Evolutionary conservation across 2,797 vertebrate genomes (phyloP), one percentile per base, ranked within the genome.

Genomic region (Discoglossus pictus): DNA sequence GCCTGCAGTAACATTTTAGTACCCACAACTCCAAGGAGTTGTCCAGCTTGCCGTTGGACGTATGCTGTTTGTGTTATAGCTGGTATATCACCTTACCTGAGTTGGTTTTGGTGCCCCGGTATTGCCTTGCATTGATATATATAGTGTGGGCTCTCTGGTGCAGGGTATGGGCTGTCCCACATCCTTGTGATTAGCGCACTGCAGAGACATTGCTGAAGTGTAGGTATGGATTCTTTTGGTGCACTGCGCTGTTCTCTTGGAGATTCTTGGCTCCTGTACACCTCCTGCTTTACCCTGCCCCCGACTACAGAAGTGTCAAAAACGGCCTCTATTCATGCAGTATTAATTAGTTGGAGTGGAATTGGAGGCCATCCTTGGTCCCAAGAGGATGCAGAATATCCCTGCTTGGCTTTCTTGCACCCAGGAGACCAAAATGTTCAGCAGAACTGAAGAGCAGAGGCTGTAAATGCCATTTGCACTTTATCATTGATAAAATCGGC

Each of bases 251-350:
- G 35, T 51, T 42, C 68, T 43, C 23, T 63, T 27, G 40, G 21
- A 4, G 35, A 5, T 34, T 63, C 68, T 64, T 71, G 61, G 68
- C 68, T 64, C 36, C 7, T 20, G 60, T 21, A 48, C 43, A n/a
- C 31, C 60, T 63, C 31, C 17, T 24, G 16, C 34, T 17, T 48
- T 44, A 16, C 58, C 44, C 51, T 48, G 18, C 68, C 61, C 46
- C 68, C 68, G n/a, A 59, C 36, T 58, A 39, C 44, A 34, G 23
- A 59, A 59, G 38, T 39, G 15, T 42, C 35, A 51, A 63, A 64
- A 56, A 44, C 36, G 18, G 51, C 56, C 68, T 71, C 61, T 20
- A 64, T 64, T 71, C 60, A 71, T 71, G 68, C 68, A 71, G 53
- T 63, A 71, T 71, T 71, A 70, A 70, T 70, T 56, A 51, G 60